Conservation (phyloP, 1,140 invertebrate genomes). For the Sycophaga agraensis region DNA sequence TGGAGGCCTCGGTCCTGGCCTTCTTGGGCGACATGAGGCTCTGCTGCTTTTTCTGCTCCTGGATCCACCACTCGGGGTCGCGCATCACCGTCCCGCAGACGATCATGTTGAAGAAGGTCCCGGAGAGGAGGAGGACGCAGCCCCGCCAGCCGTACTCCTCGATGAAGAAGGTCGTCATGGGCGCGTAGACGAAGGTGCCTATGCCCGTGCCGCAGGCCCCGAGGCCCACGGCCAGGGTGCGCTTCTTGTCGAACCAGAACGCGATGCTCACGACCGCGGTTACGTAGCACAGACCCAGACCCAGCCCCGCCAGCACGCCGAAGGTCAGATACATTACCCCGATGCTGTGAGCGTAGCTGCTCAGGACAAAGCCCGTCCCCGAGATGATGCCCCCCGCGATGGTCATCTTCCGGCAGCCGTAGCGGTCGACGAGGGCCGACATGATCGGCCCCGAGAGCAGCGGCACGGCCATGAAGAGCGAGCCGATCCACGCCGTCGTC, state of each 20-base stretch:
- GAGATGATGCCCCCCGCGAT: conserved; percentile 80
- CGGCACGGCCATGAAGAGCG: conserved; percentile 88
- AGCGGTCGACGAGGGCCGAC: conserved; percentile 82
- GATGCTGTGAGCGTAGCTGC: conserved; percentile 75
- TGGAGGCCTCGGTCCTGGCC: conserved; percentile 15
- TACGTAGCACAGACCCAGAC: conserved; percentile 93
- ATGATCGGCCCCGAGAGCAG: conserved; percentile 85
- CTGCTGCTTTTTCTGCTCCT: conserved; percentile 61
- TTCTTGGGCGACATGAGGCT: conserved; percentile 39
- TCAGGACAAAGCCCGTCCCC: conserved; percentile 76
- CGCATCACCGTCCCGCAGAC: conserved; percentile 85
- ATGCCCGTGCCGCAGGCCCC: conserved; percentile 92
- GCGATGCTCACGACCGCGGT: conserved; percentile 94
- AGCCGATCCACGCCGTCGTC: conserved; percentile 89
- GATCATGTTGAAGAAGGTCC: conserved; percentile 78
- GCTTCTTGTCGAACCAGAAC: conserved; percentile 88
- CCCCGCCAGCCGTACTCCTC: conserved; percentile 69
- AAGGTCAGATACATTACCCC: conserved; percentile 82
- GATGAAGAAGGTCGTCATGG: conserved; percentile 72
- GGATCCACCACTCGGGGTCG: conserved; percentile 77
- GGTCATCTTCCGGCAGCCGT: conserved; percentile 80
- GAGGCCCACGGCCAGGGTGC: conserved; percentile 89
- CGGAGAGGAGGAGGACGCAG: conserved; percentile 79
- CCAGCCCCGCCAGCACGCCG: conserved; percentile 77
- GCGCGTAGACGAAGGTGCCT: conserved; percentile 82